Evolutionary conservation across 2,113 vertebrate species (phyloP).

Genomic region (Datnioides undecimradiatus): DNA sequence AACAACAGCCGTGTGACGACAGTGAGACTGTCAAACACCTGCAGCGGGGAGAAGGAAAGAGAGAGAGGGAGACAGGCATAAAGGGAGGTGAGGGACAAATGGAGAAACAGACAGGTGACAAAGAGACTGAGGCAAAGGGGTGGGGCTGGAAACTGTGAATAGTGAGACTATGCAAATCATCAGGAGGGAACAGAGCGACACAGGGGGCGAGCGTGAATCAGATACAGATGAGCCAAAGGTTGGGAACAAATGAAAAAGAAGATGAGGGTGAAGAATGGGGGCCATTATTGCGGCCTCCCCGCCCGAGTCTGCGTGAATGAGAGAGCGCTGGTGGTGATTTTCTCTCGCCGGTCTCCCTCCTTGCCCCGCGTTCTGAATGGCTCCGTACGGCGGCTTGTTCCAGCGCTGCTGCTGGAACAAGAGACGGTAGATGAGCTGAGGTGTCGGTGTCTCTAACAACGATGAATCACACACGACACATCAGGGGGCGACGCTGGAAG

Average conservation of each 20-base stretch:
- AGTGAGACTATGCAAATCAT: conserved; percentile 51
- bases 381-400: conserved; percentile 9
- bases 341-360: conserved; percentile 29
- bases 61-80: conserved; percentile 15
- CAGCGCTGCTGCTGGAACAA: neutral
- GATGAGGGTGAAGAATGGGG: conserved; percentile 42
- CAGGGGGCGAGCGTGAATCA: conserved; percentile 30
- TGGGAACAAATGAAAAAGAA: conserved; percentile 28
- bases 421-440: conserved; percentile 17
- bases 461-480: conserved; percentile 5
- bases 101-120: conserved; percentile 60
- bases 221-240: conserved; percentile 43
- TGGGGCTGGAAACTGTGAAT: conserved; percentile 28
- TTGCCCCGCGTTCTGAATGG: conserved; percentile 23
- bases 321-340: conserved; percentile 20
- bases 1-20: conserved; percentile 72
- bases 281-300: conserved; percentile 49
- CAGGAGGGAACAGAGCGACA: conserved; percentile 26
- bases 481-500: no score
- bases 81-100: conserved; percentile 59
- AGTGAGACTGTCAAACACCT: conserved; percentile 73
- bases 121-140: conserved; percentile 10
- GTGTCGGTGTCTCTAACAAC: conserved; percentile 38
- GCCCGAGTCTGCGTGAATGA: conserved; percentile 34
- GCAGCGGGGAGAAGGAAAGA: conserved; percentile 46